These are phyloP conservation scores for Ctena decussata DNA, from an alignment of 2,888 invertebrate species.

Conservation along the genomic window DNA sequence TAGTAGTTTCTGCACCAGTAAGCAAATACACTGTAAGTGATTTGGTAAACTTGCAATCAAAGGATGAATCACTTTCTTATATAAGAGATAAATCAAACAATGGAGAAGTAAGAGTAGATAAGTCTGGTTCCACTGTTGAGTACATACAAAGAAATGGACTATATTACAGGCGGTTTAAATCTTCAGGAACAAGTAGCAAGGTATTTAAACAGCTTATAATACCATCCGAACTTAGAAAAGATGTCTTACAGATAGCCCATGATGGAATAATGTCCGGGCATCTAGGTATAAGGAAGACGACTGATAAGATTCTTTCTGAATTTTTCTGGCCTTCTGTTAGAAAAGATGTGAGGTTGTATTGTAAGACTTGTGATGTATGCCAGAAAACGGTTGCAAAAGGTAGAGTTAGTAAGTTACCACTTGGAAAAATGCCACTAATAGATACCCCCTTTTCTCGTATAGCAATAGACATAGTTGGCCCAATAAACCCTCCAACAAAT, in stretches of 20 bases:
- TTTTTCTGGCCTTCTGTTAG: constrained; percentile 42
- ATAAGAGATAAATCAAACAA: too few relatives aligned
- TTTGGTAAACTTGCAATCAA: too few relatives aligned
- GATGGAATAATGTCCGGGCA: constrained; percentile 33
- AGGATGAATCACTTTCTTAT: too few relatives aligned
- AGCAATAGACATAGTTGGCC: constrained; percentile 56
- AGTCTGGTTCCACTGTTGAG: background rate
- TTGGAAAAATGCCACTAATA: constrained; percentile 37
- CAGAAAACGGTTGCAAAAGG: constrained; percentile 24
- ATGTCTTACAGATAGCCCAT: constrained; percentile 31
- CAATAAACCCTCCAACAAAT: constrained; percentile 41
- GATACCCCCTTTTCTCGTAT: constrained; percentile 50
- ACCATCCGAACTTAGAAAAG: constrained; percentile 7
- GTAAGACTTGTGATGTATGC: constrained; percentile 27
- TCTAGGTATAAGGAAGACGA: constrained; percentile 39
- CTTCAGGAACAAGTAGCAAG: background rate
- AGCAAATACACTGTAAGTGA: too few relatives aligned
- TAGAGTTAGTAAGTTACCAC: background rate
- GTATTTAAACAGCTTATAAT: constrained; percentile 8
- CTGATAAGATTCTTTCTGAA: constrained; percentile 11
- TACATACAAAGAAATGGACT: background rate
- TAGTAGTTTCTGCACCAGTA: too few relatives aligned
- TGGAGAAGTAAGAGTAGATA: background rate
- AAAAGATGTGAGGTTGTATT: constrained; percentile 23
- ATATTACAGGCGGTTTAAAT: background rate